phyloP scores from a whole-genome alignment of 2,888 invertebrate species.

The Rotaria socialis region DNA sequence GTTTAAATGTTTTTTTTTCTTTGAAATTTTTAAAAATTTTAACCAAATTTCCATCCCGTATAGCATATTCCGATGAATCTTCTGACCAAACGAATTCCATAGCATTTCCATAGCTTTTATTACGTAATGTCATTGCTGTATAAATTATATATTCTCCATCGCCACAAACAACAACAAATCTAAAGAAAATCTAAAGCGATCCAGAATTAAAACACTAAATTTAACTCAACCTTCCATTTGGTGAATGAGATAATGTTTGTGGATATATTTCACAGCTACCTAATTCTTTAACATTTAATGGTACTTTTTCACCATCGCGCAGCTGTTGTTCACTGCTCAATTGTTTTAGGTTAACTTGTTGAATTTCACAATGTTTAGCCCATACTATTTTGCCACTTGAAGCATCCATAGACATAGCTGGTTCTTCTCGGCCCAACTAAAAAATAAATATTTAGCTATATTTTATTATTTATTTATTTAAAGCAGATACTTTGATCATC shows the following conservation, averaged over 20 bases:
- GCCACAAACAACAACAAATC: constrained; percentile 86
- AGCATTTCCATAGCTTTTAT: constrained; percentile 95
- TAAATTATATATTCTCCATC: constrained; percentile 99
- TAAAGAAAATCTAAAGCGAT: constrained; percentile 53
- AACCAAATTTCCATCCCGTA: constrained; percentile 71
- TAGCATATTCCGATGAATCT: constrained; percentile 80
- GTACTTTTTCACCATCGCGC: constrained; percentile 84
- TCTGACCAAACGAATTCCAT: constrained; percentile 96
- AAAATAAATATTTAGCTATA: constrained; percentile 50
- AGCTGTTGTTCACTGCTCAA: constrained; percentile 65
- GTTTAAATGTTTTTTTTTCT: constrained; percentile 87
- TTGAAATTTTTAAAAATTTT: constrained; percentile 95
- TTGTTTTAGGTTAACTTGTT: constrained; percentile 86
- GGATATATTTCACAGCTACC: constrained; percentile 98
- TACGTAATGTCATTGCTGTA: constrained; percentile 95
- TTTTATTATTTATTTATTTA: constrained; percentile 47
- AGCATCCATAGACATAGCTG: constrained; percentile 97
- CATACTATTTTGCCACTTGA: constrained; percentile 90
- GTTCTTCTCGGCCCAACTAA: constrained; percentile 85
- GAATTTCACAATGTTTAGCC: constrained; percentile 96
- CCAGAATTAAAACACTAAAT: not conserved
- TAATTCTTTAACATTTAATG: constrained; percentile 93
- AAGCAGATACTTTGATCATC: constrained; percentile 70
- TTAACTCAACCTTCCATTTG: constrained; percentile 73
- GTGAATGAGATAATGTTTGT: constrained; percentile 94